These are phyloP conservation scores for Oryctolagus cuniculus DNA, from an alignment of 2,113 vertebrate genomes.

Conservation along the genomic window DNA sequence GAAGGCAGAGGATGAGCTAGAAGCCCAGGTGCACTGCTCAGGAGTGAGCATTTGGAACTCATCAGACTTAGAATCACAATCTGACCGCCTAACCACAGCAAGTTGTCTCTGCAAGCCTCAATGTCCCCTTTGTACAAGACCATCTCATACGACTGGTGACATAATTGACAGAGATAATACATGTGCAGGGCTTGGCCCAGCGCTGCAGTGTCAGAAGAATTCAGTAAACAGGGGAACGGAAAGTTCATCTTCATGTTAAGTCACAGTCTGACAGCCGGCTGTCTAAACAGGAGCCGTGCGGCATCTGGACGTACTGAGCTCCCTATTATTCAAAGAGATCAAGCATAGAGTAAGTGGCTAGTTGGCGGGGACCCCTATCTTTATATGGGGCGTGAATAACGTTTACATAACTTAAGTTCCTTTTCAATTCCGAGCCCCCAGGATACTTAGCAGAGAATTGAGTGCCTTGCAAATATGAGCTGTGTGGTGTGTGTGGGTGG, in stretches of 20 bases:
- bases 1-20: rapidly evolving
- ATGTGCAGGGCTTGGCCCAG: neutral
- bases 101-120: neutral
- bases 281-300: neutral
- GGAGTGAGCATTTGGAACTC: neutral
- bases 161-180: neutral
- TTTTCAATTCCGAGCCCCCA: neutral
- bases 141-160: rapidly evolving
- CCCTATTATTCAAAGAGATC: neutral
- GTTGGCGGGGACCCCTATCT: neutral
- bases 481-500: neutral
- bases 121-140: neutral
- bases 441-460: neutral
- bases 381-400: neutral
- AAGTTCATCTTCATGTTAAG: neutral
- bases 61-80: neutral
- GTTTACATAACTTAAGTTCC: neutral
- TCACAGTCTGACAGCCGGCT: neutral
- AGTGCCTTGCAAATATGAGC: neutral
- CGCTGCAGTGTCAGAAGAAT: neutral
- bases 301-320: neutral
- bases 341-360: neutral
- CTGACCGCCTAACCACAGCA: neutral
- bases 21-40: neutral
- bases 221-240: neutral